Conservation (phyloP, 2,797 vertebrate species). For the Paguma larvata region DNA sequence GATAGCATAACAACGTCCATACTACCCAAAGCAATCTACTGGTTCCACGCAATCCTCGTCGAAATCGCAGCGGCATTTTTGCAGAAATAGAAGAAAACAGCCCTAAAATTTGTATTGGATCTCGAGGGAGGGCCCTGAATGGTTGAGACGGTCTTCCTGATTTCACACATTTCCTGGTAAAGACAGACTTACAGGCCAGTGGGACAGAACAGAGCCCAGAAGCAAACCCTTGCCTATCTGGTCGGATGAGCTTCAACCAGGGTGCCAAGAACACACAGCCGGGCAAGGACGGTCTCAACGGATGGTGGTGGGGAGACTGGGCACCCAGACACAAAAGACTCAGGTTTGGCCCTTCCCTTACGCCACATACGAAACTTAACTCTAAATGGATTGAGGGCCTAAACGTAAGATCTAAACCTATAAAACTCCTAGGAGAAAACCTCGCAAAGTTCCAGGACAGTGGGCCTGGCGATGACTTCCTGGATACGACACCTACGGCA, state of each 20-base stretch:
- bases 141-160: not conserved
- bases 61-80: not conserved
- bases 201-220: not conserved
- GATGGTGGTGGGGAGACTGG: not conserved
- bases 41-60: not conserved
- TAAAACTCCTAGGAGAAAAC: not conserved
- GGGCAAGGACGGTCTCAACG: not conserved
- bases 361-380: not conserved
- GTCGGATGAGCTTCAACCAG: not conserved
- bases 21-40: not conserved
- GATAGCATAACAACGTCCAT: not conserved
- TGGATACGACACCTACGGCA: not conserved
- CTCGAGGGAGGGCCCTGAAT: not conserved
- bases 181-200: not conserved
- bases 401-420: not conserved
- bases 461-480: not conserved
- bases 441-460: not conserved
- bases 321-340: not conserved
- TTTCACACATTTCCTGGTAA: not conserved
- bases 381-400: not conserved
- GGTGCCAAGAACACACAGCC: not conserved
- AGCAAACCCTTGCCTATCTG: not conserved
- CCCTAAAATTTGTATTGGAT: not conserved
- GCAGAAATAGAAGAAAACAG: not conserved
- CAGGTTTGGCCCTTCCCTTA: not conserved